These are phyloP conservation scores for Hyalella azteca DNA, from an alignment of 2,888 invertebrate genomes.

Conservation along the genomic window DNA sequence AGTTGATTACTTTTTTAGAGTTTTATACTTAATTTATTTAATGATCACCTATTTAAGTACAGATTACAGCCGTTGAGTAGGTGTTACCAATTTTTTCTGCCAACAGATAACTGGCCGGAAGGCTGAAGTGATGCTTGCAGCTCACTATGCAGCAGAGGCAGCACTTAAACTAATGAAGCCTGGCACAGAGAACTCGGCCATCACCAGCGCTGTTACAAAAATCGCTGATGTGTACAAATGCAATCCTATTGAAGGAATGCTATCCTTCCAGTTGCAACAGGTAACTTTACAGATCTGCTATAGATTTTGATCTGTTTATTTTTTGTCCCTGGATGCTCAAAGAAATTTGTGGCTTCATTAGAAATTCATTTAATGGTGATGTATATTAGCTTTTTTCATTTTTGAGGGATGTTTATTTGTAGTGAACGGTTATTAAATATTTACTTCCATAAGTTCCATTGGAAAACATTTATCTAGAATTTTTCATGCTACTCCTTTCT, in stretches of 20 bases:
- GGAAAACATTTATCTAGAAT: no score
- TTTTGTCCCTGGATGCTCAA: no score
- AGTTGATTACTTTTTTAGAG: no score
- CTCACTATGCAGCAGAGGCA: constrained; percentile 93
- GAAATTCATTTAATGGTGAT: background rate
- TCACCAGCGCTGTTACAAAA: constrained; percentile 92
- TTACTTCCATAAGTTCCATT: no score
- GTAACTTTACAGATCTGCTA: constrained; percentile 24
- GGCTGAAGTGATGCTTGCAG: constrained; percentile 94
- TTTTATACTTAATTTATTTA: no score
- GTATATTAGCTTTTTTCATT: background rate
- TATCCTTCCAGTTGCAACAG: constrained; percentile 93
- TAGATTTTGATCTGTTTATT: no score
- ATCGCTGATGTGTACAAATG: constrained; percentile 91
- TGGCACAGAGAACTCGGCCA: constrained; percentile 76
- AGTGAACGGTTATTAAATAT: no score
- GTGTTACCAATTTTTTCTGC: no score
- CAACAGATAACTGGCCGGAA: constrained; percentile 74
- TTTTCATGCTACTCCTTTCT: background rate
- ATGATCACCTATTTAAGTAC: no score
- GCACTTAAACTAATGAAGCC: constrained; percentile 85
- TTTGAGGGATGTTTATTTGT: no score
- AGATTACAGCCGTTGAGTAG: no score
- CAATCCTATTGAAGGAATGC: constrained; percentile 96
- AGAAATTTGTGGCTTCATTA: no score